Percentiles rank a stretch among this genome's conserved stretches.
These are phyloP conservation scores for Torymus texanus DNA, from an alignment of 2,888 invertebrate genomes.

Conservation along the genomic window DNA sequence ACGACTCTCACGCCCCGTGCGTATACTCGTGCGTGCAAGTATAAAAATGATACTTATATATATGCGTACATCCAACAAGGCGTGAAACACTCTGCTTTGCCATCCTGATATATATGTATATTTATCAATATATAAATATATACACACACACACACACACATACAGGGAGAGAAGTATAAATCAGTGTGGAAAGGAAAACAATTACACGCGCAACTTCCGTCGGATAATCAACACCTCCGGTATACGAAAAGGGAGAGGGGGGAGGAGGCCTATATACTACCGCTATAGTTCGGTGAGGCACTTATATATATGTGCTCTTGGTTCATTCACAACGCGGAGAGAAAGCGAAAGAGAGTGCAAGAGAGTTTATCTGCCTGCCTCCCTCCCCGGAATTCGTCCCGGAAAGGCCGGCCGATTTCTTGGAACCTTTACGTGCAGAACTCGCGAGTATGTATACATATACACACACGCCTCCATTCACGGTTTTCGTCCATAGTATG, in stretches of 20 bases:
- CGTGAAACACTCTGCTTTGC: no score
- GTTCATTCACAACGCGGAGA: conserved; percentile 69
- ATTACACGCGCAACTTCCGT: conserved; percentile 60
- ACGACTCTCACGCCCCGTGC: neutral
- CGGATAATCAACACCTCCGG: conserved; percentile 51
- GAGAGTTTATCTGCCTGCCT: conserved; percentile 68
- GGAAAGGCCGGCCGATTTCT: conserved; percentile 75
- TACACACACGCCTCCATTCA: conserved; percentile 32
- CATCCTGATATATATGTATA: no score
- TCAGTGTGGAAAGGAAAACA: conserved; percentile 54
- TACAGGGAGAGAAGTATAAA: conserved; percentile 24
- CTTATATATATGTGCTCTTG: conserved; percentile 63
- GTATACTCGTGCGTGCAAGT: neutral
- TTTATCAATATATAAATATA: no score
- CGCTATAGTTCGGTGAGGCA: neutral
- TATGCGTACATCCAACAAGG: no score
- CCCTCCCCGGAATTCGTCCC: conserved; percentile 73
- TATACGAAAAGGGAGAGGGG: conserved; percentile 8
- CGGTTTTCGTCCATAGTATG: conserved; percentile 71
- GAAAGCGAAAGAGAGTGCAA: neutral
- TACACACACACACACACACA: neutral
- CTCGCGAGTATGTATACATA: neutral
- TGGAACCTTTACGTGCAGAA: conserved; percentile 61
- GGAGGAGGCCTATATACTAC: neutral
- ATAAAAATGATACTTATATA: no score